A percentile compares a stretch with the other conserved stretches of the same genome.
These are phyloP conservation scores for Pachycephala philippinensis DNA, from an alignment of 2,113 vertebrate genomes.

Conservation along the genomic window DNA sequence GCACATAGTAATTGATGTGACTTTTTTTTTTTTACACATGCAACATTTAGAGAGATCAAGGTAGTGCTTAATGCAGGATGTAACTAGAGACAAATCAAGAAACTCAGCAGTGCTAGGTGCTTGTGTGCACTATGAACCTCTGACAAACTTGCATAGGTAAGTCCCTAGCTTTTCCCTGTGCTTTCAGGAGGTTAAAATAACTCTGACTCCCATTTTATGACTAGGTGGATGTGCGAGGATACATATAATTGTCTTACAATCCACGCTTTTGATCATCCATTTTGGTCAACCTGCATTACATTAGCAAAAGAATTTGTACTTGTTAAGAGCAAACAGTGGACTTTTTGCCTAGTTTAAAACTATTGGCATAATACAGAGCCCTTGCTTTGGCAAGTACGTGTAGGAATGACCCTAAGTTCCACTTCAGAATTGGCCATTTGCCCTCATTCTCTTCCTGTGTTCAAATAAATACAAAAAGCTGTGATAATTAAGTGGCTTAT, in stretches of 20 bases:
- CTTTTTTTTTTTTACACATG: not conserved
- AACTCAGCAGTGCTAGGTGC: not conserved
- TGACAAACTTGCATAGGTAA: not conserved
- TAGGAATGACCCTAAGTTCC: not conserved
- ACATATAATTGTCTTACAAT: not conserved
- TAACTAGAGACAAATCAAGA: not conserved
- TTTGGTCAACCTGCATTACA: not conserved
- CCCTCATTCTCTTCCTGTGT: not conserved
- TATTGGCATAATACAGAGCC: not conserved
- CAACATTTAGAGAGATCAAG: not conserved
- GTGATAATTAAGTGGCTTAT: not conserved
- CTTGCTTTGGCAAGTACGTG: not conserved
- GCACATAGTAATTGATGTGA: not conserved
- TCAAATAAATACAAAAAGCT: not conserved
- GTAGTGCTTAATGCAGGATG: not conserved
- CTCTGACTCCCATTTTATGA: not conserved
- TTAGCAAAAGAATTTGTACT: not conserved
- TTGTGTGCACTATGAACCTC: not conserved
- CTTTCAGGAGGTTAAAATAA: not conserved
- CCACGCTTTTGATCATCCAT: rapidly evolving
- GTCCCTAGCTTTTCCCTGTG: not conserved
- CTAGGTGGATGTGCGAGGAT: not conserved
- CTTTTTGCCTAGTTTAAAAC: not conserved
- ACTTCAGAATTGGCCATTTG: not conserved
- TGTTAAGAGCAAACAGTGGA: not conserved